phyloP scores from a whole-genome alignment of 2,113 vertebrate species.

The Psilopogon haemacephalus region DNA sequence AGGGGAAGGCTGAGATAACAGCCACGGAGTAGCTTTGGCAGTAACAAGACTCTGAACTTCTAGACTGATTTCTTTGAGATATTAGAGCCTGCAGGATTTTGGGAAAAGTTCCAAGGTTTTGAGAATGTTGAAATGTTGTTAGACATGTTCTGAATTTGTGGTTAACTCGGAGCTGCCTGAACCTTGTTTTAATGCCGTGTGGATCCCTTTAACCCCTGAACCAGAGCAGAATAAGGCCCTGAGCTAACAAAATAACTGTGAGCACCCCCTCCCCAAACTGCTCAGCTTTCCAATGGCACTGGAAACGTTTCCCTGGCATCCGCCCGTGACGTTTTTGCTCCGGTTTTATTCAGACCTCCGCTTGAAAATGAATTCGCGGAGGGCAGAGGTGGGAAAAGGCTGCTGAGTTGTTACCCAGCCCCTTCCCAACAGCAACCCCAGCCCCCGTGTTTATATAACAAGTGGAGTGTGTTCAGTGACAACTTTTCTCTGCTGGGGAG shows the following conservation, averaged over 20 bases:
- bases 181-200: not conserved
- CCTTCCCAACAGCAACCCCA: not conserved
- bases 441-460: not conserved
- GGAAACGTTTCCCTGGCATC: not conserved
- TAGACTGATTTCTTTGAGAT: not conserved
- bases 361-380: conserved; percentile 32
- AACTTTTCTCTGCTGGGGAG: not conserved
- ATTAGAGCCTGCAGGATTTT: not conserved
- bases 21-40: not conserved
- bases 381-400: not conserved
- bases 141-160: conserved; percentile 59
- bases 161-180: conserved; percentile 34
- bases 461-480: not conserved
- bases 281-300: not conserved
- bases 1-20: not conserved
- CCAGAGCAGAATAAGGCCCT: not conserved
- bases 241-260: not conserved
- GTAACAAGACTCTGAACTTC: not conserved
- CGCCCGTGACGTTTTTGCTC: not conserved
- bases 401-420: not conserved
- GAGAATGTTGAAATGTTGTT: conserved; percentile 23
- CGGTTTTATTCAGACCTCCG: not conserved
- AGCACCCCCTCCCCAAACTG: not conserved
- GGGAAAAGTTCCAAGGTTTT: conserved; percentile 19
- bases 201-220: conserved; percentile 50